A percentile compares a stretch with the other conserved stretches of the same genome.
Conservation (phyloP, 2,797 vertebrate genomes). For the Fistularia commersonii region DNA sequence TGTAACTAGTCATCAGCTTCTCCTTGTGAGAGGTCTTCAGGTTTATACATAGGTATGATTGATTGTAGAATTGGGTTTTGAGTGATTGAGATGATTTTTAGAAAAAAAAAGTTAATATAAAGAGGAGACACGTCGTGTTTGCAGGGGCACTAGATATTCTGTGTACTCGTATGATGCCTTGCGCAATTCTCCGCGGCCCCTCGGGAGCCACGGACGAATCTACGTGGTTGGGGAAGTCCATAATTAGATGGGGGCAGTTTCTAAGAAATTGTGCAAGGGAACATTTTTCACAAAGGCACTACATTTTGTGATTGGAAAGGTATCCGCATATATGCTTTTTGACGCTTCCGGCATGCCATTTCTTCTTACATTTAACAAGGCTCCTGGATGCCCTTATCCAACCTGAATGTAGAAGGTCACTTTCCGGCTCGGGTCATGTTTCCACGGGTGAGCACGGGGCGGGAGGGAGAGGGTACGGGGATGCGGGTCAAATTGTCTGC, state of each 20-base stretch:
- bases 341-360: constrained; percentile 91
- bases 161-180: constrained; percentile 68
- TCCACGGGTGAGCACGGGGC: constrained; percentile 35
- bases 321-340: constrained; percentile 83
- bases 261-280: constrained; percentile 63
- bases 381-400: constrained; percentile 80
- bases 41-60: constrained; percentile 84
- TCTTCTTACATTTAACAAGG: constrained; percentile 84
- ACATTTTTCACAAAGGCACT: constrained; percentile 75
- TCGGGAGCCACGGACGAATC: constrained; percentile 70
- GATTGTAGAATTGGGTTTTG: constrained; percentile 82
- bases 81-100: constrained; percentile 80
- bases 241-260: constrained; percentile 79
- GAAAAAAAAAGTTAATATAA: constrained; percentile 62
- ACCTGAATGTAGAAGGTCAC: constrained; percentile 87
- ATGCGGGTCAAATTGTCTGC: constrained; percentile 50
- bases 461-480: constrained; percentile 17
- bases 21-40: constrained; percentile 80
- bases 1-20: constrained; percentile 71
- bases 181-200: constrained; percentile 69
- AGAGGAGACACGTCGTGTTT: constrained; percentile 57
- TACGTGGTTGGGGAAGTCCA: constrained; percentile 71
- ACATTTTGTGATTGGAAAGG: constrained; percentile 81
- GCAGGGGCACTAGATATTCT: constrained; percentile 84
- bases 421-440: constrained; percentile 77